These are phyloP conservation scores for Takifugu flavidus DNA, from an alignment of 2,113 vertebrate species.

Conservation along the genomic window DNA sequence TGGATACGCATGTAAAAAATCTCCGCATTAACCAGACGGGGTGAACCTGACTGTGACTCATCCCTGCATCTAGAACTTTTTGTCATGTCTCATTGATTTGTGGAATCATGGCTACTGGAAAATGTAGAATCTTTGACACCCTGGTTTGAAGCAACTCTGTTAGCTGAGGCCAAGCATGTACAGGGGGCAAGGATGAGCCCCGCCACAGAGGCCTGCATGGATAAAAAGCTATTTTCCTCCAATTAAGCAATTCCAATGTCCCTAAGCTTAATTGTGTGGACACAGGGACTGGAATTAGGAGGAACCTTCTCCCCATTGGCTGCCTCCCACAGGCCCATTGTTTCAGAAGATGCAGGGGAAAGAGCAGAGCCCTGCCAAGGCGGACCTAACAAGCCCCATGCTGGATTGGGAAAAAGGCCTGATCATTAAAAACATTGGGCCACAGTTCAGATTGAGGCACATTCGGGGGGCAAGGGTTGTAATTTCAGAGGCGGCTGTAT, in stretches of 20 bases:
- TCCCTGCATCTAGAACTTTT: too few relatives aligned
- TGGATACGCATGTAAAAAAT: too few relatives aligned
- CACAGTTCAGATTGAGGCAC: slow-evolving; percentile 51
- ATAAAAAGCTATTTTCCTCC: slow-evolving; percentile 70
- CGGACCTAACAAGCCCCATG: slow-evolving; percentile 59
- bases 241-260: slow-evolving; percentile 74
- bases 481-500: slow-evolving; percentile 28
- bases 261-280: slow-evolving; percentile 69
- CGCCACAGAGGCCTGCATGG: slow-evolving; percentile 40
- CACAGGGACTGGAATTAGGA: slow-evolving; percentile 61
- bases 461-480: slow-evolving; percentile 25
- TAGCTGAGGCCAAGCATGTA: slow-evolving; percentile 39
- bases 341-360: slow-evolving; percentile 62
- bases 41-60: too few relatives aligned
- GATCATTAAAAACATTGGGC: slow-evolving; percentile 64
- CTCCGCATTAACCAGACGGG: too few relatives aligned
- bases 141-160: slow-evolving; percentile 11
- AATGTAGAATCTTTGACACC: too few relatives aligned
- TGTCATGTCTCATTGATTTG: too few relatives aligned
- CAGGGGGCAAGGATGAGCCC: slow-evolving; percentile 47
- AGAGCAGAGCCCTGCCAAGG: slow-evolving; percentile 61
- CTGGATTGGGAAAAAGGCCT: slow-evolving; percentile 53
- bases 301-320: slow-evolving; percentile 64
- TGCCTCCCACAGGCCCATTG: slow-evolving; percentile 68
- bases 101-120: too few relatives aligned